These are phyloP conservation scores for Dipodomys ordii DNA, from an alignment of 2,113 vertebrate genomes.

Conservation along the genomic window DNA sequence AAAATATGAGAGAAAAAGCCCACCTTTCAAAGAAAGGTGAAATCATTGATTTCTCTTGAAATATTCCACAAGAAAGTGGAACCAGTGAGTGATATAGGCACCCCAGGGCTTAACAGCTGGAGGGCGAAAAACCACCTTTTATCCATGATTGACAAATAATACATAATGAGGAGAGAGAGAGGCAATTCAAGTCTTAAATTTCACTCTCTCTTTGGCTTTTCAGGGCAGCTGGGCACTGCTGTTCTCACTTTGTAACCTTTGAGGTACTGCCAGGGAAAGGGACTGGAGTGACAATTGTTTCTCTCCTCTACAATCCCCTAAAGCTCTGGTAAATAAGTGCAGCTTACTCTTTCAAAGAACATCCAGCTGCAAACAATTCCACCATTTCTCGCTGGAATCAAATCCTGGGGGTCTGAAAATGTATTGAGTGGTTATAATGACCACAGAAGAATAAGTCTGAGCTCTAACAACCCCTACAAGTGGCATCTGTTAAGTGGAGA, in stretches of 20 bases:
- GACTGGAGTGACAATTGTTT: slow-evolving; percentile 69
- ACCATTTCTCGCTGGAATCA: slow-evolving; percentile 43
- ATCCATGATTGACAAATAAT: slow-evolving; percentile 80
- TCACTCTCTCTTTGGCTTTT: slow-evolving; percentile 61
- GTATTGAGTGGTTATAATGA: slow-evolving; percentile 27
- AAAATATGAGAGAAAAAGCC: not conserved
- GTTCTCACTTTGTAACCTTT: slow-evolving; percentile 75
- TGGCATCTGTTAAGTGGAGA: no score
- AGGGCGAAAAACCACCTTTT: slow-evolving; percentile 74
- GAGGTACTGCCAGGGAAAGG: slow-evolving; percentile 73
- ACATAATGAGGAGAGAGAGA: slow-evolving; percentile 78
- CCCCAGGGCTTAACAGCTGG: slow-evolving; percentile 67
- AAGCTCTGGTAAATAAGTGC: slow-evolving; percentile 57
- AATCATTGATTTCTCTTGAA: slow-evolving; percentile 68
- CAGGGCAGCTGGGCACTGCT: slow-evolving; percentile 73
- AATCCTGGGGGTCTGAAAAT: slow-evolving; percentile 57
- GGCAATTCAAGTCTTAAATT: slow-evolving; percentile 73
- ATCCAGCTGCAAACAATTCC: slow-evolving; percentile 75
- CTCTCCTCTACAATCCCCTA: slow-evolving; percentile 39
- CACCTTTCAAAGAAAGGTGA: slow-evolving; percentile 50
- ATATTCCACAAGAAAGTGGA: slow-evolving; percentile 39
- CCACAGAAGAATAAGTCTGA: not conserved
- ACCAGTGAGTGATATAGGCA: slow-evolving; percentile 22
- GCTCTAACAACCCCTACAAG: not conserved
- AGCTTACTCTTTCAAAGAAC: slow-evolving; percentile 59